Percentiles rank a stretch among this genome's conserved stretches.
Conservation (phyloP, 2,888 invertebrate species). For the Patella pellucida region DNA sequence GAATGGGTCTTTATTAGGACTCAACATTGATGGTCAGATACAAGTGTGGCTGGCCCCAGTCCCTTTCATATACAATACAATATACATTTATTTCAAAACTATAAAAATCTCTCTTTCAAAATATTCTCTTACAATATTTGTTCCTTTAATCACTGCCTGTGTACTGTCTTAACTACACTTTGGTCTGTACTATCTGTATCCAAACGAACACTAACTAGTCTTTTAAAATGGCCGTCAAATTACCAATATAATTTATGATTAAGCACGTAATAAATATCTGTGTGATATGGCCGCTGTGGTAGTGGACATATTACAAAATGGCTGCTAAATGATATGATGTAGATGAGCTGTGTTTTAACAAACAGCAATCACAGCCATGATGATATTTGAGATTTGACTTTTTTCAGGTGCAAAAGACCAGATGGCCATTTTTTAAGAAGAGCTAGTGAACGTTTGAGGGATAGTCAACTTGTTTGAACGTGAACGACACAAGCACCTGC, state of each 20-base stretch:
- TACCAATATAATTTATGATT: background rate
- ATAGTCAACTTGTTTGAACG: slow-evolving; percentile 66
- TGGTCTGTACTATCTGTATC: background rate
- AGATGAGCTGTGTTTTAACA: background rate
- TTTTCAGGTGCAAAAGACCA: slow-evolving; percentile 52
- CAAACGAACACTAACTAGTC: slow-evolving; percentile 10
- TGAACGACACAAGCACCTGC: slow-evolving; percentile 89
- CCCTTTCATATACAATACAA: no score
- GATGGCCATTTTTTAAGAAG: slow-evolving; percentile 62
- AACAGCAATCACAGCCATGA: slow-evolving; percentile 26
- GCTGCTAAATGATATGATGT: background rate
- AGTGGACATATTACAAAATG: no score
- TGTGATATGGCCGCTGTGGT: no score
- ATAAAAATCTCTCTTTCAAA: no score
- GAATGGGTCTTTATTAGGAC: no score
- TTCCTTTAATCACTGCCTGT: no score
- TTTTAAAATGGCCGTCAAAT: background rate
- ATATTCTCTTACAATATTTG: no score
- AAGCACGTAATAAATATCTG: no score
- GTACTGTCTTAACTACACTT: no score
- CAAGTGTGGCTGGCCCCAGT: no score
- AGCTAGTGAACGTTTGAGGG: slow-evolving; percentile 57
- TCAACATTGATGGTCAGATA: no score
- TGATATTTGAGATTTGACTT: slow-evolving; percentile 41
- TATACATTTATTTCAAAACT: no score